Evolutionary conservation across 2,113 vertebrate species (phyloP).

Genomic region (Podocnemis expansa): DNA sequence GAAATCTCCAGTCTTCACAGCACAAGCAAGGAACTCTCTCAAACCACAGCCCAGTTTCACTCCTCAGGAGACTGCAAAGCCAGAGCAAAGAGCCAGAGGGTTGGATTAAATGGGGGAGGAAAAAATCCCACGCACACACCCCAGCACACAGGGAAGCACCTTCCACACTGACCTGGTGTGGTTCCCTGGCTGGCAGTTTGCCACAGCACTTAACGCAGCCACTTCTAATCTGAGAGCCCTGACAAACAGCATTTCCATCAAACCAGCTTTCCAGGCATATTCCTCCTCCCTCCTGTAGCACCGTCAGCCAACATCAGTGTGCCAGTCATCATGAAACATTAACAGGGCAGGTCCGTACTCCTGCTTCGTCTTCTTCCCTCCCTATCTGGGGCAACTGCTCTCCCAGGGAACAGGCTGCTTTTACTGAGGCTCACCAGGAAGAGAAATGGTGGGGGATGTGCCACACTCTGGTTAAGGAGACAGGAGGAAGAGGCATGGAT

Average conservation of each 20-base stretch:
- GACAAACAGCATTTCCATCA: slow-evolving; percentile 75
- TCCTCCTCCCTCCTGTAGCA: not conserved
- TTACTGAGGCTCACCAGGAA: not conserved
- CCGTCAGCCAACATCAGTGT: not conserved
- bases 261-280: not conserved
- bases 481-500: too few species aligned
- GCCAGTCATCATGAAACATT: not conserved
- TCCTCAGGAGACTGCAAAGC: not conserved
- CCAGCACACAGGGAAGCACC: not conserved
- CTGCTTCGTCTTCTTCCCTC: not conserved
- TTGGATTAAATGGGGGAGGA: not conserved
- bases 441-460: not conserved
- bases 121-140: not conserved
- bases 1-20: not conserved
- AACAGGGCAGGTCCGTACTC: not conserved
- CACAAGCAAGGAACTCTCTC: not conserved
- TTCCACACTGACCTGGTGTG: not conserved
- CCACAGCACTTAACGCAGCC: slow-evolving; percentile 33
- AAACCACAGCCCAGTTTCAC: not conserved
- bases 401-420: not conserved
- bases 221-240: slow-evolving; percentile 60
- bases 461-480: not conserved
- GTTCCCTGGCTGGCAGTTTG: not conserved
- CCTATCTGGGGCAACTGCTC: not conserved
- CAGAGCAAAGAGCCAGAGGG: not conserved